Conservation (phyloP, 2,113 vertebrate species). For the Andinoacara biseriatus region DNA sequence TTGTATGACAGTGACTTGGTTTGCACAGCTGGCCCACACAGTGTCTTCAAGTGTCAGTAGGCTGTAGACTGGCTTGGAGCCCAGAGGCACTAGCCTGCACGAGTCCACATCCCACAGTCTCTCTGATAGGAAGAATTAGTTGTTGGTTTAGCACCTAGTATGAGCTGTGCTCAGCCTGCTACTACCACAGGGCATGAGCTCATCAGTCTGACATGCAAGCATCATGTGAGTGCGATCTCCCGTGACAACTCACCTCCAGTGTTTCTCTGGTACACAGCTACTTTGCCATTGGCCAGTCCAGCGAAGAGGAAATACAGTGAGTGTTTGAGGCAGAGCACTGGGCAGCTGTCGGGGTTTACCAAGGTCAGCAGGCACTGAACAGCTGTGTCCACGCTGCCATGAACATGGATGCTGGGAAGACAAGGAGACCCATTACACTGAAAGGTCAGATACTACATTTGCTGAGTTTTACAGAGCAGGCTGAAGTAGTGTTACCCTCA, state of each 20-base stretch:
- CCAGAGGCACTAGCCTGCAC: slow-evolving; percentile 23
- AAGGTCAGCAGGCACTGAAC: slow-evolving; percentile 50
- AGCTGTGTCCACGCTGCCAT: slow-evolving; percentile 55
- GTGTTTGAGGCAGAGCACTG: slow-evolving; percentile 49
- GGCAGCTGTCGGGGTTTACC: slow-evolving; percentile 29
- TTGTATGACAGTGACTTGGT: slow-evolving; percentile 50
- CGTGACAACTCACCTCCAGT: slow-evolving; percentile 30
- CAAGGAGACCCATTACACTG: neutral
- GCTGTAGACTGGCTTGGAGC: slow-evolving; percentile 29
- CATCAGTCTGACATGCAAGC: neutral
- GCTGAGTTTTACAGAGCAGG: neutral
- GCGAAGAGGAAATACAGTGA: slow-evolving; percentile 38
- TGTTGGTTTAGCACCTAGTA: neutral
- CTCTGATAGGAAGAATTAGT: slow-evolving; percentile 19
- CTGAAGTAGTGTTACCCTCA: no score
- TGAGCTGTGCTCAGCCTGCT: neutral
- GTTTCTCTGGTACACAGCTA: slow-evolving; percentile 41
- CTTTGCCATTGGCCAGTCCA: slow-evolving; percentile 50
- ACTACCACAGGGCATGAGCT: neutral
- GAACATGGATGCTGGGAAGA: slow-evolving; percentile 45
- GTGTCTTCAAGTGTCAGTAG: slow-evolving; percentile 44
- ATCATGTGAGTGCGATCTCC: neutral
- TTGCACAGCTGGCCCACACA: slow-evolving; percentile 53
- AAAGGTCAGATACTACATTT: neutral
- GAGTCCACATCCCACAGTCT: slow-evolving; percentile 43